These are phyloP conservation scores for Arctocebus calabarensis DNA, from an alignment of 2,797 vertebrate genomes.

Conservation along the genomic window DNA sequence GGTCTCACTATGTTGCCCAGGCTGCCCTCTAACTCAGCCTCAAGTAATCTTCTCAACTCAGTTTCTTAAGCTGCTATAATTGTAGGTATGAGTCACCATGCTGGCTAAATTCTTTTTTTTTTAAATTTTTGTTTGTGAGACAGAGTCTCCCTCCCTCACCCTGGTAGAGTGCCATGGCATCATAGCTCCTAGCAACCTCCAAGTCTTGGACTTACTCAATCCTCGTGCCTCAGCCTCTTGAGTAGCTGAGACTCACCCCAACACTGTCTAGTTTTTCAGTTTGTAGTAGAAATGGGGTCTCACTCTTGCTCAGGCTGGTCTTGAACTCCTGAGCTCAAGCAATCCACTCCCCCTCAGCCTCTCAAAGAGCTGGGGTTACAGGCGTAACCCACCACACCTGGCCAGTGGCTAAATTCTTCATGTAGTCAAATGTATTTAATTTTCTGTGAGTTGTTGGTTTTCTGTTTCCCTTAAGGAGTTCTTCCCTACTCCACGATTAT, in stretches of 20 bases:
- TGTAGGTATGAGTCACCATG: too few relatives aligned
- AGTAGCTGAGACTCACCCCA: background rate
- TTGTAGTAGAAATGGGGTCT: background rate
- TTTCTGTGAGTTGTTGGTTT: background rate
- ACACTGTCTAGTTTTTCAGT: too few relatives aligned
- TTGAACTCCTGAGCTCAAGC: background rate
- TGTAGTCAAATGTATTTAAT: background rate
- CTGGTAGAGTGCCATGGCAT: too few relatives aligned
- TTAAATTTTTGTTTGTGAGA: too few relatives aligned
- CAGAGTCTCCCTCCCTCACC: too few relatives aligned
- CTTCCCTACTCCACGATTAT: background rate
- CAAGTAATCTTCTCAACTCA: too few relatives aligned
- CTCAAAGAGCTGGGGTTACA: background rate
- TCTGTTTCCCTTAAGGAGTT: background rate
- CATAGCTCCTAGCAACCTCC: too few relatives aligned
- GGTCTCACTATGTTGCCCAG: too few relatives aligned
- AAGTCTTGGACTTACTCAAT: too few relatives aligned
- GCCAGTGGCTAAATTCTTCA: background rate
- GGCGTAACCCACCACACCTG: background rate
- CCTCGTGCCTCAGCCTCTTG: background rate
- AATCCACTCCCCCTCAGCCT: background rate
- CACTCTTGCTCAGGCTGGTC: background rate
- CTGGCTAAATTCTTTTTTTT: too few relatives aligned
- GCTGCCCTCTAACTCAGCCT: too few relatives aligned
- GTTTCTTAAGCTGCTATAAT: too few relatives aligned